Base-by-base conservation (phyloP, 2,113 vertebrate species). In the Sporophila hypoxantha region DNA sequence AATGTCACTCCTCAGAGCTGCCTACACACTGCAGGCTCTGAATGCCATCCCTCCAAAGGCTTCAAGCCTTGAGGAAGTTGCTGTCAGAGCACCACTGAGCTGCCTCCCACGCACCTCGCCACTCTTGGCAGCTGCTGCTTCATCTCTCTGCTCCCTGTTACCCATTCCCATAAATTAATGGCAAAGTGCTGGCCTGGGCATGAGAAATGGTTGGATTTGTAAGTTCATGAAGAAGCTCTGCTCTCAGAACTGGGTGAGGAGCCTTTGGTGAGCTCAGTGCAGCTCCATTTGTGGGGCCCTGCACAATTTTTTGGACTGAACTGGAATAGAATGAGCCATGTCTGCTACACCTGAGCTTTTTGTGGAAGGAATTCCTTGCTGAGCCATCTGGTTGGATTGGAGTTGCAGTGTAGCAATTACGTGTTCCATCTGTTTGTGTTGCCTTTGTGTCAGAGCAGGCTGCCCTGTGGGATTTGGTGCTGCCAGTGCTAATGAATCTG, bases 351-450 rank as follows among this genome's bases (percentile, higher is more conserved):
- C 95, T 95, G 92, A 42, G 70, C 55, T 62, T 81, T 46, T 69
- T 36, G 30, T 55, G 59, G 69, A 87, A 59, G 69, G 59, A 60
- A 21, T 92, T 89, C 80, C 74, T 87, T 82, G 59, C 80, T 86
- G 91, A 70, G 80, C 92, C 82, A 92, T 94, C 89, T 91, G 87
- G 29, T 62, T 91, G 87, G 91, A 91, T 85, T 86, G 16, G 91
- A 89, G 89, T 91, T 91, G 53, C 80, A 62, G 74, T 44, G 74
- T 42, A 69, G 87, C 80, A 76, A 69, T 85, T 92, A 57, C 82
- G 26, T 16, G 37, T 86, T 92, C 91, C 76, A 93, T 95, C 95
- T 95, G 82, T 52, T 82, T 92, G 77, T 59, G 14, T 75, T 89
- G 82, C 77, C 68, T 80, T 80, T 57, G 73, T 80, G 26, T 42